Base-by-base conservation (phyloP, 2,797 vertebrate species). In the Ptychobarbus kaznakovi region DNA sequence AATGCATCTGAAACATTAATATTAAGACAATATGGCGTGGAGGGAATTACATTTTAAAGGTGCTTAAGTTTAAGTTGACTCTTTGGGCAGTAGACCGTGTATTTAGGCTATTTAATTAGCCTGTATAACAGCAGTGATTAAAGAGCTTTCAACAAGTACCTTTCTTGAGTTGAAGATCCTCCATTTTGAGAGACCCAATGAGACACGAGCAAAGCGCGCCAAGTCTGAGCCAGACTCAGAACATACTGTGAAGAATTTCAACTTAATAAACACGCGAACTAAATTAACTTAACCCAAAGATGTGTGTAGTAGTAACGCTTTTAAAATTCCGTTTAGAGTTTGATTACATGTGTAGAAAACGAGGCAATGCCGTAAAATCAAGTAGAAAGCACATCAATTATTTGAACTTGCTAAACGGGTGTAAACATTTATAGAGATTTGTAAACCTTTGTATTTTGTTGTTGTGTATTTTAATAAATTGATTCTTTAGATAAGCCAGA, bases 151-250 rank as follows among this genome's bases (percentile, higher is more conserved):
- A 38, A 25, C 32, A 81, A 84, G 73, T 87, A 20, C 46, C 53
- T 65, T 61, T 86, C 63, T 44, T 66, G 70, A 81, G 20, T 10
- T 61, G 79, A 63, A 84, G 83, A 87, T 53, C 89, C 88, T 89
- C 87, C 88, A 87, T 90, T 89, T 89, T 89, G 87, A 77, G 84
- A 79, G 68, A 20, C 68, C 44, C 20, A 53, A 46, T 65, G 35
- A 65, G 32, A 68, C 42, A 40, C 69, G 28, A 84, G 86, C 56
- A 75, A 82, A 70, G 80, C 81, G 73, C 81, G 84, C 77, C 79
- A 77, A 51, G 25, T 16, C 22, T 49, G 22, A 69, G 38, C 3
- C 72, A 51, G 46, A 42, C 46, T 51, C 32, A 2, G n/a, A 28
- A 25, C 13, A 28, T 13, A 53, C 25, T 40, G 8, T 4, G n/a